These are phyloP conservation scores for Caerostris darwini DNA, from an alignment of 1,140 invertebrate species.

Conservation along the genomic window DNA sequence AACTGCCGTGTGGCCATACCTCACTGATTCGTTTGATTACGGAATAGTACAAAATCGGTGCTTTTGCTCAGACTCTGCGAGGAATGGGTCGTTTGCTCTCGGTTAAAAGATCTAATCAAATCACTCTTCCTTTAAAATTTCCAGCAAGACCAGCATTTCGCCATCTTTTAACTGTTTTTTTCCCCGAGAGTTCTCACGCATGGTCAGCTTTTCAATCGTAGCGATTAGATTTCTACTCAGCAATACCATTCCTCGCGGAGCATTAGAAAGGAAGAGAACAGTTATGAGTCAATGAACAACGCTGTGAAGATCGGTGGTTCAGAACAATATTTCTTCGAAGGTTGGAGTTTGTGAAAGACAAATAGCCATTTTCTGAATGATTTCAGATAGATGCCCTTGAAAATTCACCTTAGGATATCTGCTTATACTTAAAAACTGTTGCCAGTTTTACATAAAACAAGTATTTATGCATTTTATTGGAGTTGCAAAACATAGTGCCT, in stretches of 20 bases:
- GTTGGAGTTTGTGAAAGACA: not conserved
- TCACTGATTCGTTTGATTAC: not conserved
- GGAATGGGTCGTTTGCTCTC: not conserved
- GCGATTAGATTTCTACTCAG: not conserved
- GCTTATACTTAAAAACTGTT: too few species aligned
- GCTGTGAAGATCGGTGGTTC: not conserved
- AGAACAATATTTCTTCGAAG: not conserved
- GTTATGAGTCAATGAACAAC: slow-evolving; percentile 15
- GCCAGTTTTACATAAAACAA: too few species aligned
- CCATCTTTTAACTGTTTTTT: not conserved
- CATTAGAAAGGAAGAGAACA: not conserved
- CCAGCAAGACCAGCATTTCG: not conserved
- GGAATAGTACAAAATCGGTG: not conserved
- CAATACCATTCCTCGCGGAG: not conserved
- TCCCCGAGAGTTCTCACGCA: too few species aligned
- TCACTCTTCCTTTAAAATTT: not conserved
- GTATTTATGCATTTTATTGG: too few species aligned
- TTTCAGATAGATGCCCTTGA: not conserved
- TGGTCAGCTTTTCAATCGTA: not conserved
- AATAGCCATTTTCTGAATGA: not conserved
- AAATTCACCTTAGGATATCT: not conserved
- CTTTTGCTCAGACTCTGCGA: not conserved
- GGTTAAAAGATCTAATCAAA: slow-evolving; percentile 33
- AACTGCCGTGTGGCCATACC: not conserved
- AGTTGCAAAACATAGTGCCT: too few species aligned